A percentile compares a stretch with the other conserved stretches of the same genome.
Evolutionary conservation across 2,888 invertebrate species (phyloP).

Genomic region (Drosophila stalkeri): DNA sequence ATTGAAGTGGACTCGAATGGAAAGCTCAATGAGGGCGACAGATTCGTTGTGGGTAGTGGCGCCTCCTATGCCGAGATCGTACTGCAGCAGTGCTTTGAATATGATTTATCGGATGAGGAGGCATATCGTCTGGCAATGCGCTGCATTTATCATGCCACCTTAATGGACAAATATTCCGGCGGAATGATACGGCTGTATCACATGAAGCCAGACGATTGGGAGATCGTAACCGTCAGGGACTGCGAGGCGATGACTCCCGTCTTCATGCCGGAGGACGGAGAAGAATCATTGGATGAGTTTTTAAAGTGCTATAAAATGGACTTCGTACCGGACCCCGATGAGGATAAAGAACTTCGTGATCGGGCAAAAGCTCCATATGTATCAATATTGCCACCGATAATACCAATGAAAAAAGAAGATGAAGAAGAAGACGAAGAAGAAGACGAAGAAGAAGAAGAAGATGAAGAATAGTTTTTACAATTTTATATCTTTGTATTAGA

Average conservation of each 20-base stretch:
- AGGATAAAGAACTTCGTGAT: neutral
- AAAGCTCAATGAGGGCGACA: constrained; percentile 93
- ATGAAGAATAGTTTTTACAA: neutral
- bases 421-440: neutral
- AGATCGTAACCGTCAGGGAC: constrained; percentile 95
- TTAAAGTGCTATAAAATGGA: neutral
- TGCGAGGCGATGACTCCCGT: constrained; percentile 89
- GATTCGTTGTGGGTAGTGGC: constrained; percentile 98
- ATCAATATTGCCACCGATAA: no score
- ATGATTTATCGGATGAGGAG: constrained; percentile 94
- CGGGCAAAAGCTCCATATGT: fast-evolving
- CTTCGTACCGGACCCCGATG: neutral
- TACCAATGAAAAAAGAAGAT: neutral
- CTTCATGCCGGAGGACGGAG: neutral
- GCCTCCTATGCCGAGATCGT: constrained; percentile 98
- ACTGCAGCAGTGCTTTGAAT: constrained; percentile 93
- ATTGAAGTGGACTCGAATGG: constrained; percentile 99
- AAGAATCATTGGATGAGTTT: neutral
- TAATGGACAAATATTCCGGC: constrained; percentile 97
- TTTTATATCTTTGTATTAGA: neutral
- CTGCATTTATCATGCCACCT: constrained; percentile 98
- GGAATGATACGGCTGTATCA: constrained; percentile 97
- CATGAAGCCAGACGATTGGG: constrained; percentile 95
- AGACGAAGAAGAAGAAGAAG: no score
- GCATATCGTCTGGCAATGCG: constrained; percentile 96